A percentile compares a stretch with the other conserved stretches of the same genome.
These are phyloP conservation scores for Aepyceros melampus DNA, from an alignment of 2,113 vertebrate genomes.

Conservation along the genomic window DNA sequence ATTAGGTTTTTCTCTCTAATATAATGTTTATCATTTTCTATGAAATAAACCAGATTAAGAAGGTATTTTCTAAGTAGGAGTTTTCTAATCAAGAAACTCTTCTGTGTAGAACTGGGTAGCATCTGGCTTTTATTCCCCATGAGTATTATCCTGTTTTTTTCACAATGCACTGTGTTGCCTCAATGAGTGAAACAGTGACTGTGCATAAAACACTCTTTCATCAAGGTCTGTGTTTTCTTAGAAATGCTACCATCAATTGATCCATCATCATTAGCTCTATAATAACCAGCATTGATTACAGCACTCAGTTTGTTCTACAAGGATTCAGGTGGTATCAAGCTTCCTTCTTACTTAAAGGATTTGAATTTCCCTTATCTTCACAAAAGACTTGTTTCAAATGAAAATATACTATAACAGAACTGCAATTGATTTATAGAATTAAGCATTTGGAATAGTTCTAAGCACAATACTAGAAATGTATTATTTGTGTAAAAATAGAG, in stretches of 20 bases:
- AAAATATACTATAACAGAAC: neutral
- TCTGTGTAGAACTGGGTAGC: neutral
- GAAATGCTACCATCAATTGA: neutral
- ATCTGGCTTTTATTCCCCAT: conserved; percentile 4
- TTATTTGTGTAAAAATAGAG: neutral
- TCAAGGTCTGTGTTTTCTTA: neutral
- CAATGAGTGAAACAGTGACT: neutral
- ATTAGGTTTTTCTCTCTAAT: neutral
- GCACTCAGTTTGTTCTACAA: neutral
- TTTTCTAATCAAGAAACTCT: neutral
- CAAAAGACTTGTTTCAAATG: neutral
- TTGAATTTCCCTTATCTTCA: neutral
- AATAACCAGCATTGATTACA: conserved; percentile 9
- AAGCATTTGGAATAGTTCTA: neutral
- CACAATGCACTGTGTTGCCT: neutral
- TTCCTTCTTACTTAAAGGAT: neutral
- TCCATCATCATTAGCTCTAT: conserved; percentile 32
- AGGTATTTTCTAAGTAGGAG: neutral
- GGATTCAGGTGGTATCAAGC: neutral
- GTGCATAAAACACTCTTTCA: neutral
- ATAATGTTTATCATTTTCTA: neutral
- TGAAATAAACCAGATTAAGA: neutral
- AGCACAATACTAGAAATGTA: neutral
- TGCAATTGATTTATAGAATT: neutral
- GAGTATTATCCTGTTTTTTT: neutral